These are phyloP conservation scores for Catocala nupta DNA, from an alignment of 2,888 invertebrate species.

Conservation along the genomic window DNA sequence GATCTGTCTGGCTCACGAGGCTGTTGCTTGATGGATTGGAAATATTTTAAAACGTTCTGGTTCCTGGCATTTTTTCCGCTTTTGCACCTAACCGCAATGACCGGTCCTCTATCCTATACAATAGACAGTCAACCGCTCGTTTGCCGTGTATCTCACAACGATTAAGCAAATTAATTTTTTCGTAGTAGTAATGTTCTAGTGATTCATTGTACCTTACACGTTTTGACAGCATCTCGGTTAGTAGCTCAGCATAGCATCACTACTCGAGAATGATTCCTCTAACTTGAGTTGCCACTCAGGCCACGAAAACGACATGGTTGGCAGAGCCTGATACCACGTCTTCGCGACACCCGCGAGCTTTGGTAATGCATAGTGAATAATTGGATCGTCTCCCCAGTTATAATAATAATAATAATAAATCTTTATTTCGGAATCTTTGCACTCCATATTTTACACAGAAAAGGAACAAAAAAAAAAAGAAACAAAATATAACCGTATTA, in stretches of 20 bases:
- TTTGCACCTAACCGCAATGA: constrained; percentile 16
- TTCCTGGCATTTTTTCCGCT: constrained; percentile 13
- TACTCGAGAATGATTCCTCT: not conserved
- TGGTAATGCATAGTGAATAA: not conserved
- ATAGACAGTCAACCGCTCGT: constrained; percentile 24
- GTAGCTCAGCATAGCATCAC: constrained; percentile 1
- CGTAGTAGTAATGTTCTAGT: constrained; percentile 4
- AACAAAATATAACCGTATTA: no score
- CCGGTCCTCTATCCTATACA: constrained; percentile 27
- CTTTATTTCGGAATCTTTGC: no score
- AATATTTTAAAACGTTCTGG: constrained; percentile 20
- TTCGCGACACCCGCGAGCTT: not conserved
- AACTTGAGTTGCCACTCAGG: not conserved
- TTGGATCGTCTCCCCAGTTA: constrained; percentile 8
- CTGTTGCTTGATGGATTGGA: constrained; percentile 14
- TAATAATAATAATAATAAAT: no score
- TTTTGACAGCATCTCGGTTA: not conserved
- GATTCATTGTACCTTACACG: not conserved
- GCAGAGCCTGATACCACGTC: not conserved
- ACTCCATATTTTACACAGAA: no score
- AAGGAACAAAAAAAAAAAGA: no score
- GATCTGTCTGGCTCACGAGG: not conserved
- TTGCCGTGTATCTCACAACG: constrained; percentile 1
- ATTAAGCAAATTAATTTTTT: constrained; percentile 9
- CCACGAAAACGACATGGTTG: constrained; percentile 5